Evolutionary conservation across 1,140 invertebrate genomes (phyloP), one percentile per base, ranked within the genome.

Genomic region (Monomorium pharaonis): DNA sequence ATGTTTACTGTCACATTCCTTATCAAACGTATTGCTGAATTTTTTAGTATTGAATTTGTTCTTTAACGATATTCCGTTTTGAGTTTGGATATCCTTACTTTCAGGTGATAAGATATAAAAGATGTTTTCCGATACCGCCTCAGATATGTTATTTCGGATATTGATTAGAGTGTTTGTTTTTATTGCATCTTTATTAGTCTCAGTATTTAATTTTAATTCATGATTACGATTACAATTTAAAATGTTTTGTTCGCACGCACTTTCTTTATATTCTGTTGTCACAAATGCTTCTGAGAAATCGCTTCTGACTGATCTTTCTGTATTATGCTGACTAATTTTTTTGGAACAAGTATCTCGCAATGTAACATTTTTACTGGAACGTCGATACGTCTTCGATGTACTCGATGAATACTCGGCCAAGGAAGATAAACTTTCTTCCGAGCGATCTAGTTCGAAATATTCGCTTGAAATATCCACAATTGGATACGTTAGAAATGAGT

Each of bases 21-120:
- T 10, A 5, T 69, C 47, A n/a, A 81, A 44, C 30, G 16, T 4
- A 9, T 70, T 18, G 10, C 6, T 30, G 14, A 27, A 3, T 37
- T 74, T 27, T 14, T 58, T n/a, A 21, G 5, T 47, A 18, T 62
- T 0, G 9, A 47, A 63, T 47, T n/a, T 37, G 21, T 9, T 80
- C 51, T 30, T 14, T 21, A 9, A n/a, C n/a, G 42, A 62, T 49
- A 54, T 3, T 54, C 16, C 6, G 2, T 42, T 18, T 60, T 47
- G 54, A 16, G 1, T 60, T 44, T 67, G 18, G 12, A 16, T 56
- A 1, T 21, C 33, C 12, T 47, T 18, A 18, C 67, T 24, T 27
- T 88, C 83, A 4, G 87, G 27, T 0, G 88, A 77, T 21, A 81
- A 69, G 9, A 65, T 44, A 3, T 76, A 88, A 18, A 33, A 76